Percentiles rank a stretch among this genome's conserved stretches.
Evolutionary conservation across 2,888 invertebrate species (phyloP).

Genomic region (Tachystola acroxantha): DNA sequence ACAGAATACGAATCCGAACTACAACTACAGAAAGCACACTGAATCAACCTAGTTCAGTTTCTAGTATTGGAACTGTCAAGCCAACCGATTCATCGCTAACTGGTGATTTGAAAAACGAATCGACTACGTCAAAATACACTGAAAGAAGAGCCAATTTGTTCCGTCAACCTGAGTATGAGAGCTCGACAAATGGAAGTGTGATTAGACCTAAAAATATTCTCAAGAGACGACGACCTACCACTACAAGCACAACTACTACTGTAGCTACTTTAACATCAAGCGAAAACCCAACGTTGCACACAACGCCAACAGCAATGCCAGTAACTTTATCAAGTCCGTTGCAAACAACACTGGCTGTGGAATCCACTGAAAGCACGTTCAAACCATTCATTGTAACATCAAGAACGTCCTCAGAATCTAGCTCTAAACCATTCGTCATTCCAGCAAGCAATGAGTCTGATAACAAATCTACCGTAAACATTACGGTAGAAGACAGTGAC

Average conservation of each 20-base stretch:
- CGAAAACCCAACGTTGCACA: constrained; percentile 19
- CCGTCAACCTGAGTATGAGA: constrained; percentile 41
- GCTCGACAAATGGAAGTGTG: constrained; percentile 36
- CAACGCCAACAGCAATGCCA: constrained; percentile 18
- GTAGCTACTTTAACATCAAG: constrained; percentile 21
- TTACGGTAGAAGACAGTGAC: constrained; percentile 31
- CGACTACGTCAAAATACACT: constrained; percentile 41
- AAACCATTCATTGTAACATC: constrained; percentile 40
- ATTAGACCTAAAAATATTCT: constrained; percentile 48
- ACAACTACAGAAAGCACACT: constrained; percentile 56
- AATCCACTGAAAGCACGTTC: constrained; percentile 34
- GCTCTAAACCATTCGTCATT: constrained; percentile 38
- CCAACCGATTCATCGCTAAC: constrained; percentile 46
- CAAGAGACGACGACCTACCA: constrained; percentile 63
- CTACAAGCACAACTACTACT: constrained; percentile 35
- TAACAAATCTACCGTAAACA: constrained; percentile 31
- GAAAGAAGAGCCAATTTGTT: constrained; percentile 48
- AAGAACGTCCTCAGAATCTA: constrained; percentile 61
- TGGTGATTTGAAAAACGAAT: constrained; percentile 27
- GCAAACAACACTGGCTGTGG: constrained; percentile 15
- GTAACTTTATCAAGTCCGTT: constrained; percentile 4
- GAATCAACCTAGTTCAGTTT: constrained; percentile 28
- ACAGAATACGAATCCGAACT: constrained; percentile 60
- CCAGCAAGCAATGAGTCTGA: constrained; percentile 26
- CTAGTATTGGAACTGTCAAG: constrained; percentile 20